Base-by-base conservation (phyloP, 2,797 vertebrate genomes). In the Ceryle rudis region DNA sequence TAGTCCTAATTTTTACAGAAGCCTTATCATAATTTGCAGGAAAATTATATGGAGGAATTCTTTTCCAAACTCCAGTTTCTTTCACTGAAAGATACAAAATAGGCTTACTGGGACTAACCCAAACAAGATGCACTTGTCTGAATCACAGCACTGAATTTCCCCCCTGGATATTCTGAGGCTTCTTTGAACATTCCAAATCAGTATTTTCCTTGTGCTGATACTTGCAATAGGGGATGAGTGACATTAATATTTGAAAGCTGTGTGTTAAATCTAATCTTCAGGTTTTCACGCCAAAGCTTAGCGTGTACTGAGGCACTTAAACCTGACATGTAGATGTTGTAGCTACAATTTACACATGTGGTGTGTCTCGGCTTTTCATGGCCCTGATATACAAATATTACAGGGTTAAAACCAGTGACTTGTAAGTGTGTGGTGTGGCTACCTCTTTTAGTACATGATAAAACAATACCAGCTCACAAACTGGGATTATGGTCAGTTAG, bases 181-280 rank as follows among this genome's bases (percentile, higher is more conserved):
- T 60, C 89, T 91, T 57, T 87, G 86, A 90, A 86, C 3, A 0
- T 25, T 90, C 62, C 33, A 74, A 81, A 75, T 86, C 60, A 90
- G 46, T 64, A 54, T 84, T 85, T 89, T 35, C 11, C 66, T 86
- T 52, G 39, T 64, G 46, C 57, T 82, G 54, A 74, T 79, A 57
- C 46, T 41, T 69, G 75, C 58, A 78, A 54, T 17, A 66, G 47
- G 29, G 20, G 28, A 57, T 75, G 78, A 94, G 47, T 86, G 75
- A 72, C 4, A 0, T 83, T 80, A 83, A 57, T 70, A 42, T 77
- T 69, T 78, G 61, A 81, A 95, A 72, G 51, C 80, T 89, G 41
- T 37, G 64, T 84, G 44, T 44, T 89, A 88, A 78, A 81, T 64
- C 41, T 92, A 74, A 90, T 92, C 86, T 89, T 88, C 83, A 72